phyloP scores from a whole-genome alignment of 2,797 vertebrate species.

The Rallus crepitans region DNA sequence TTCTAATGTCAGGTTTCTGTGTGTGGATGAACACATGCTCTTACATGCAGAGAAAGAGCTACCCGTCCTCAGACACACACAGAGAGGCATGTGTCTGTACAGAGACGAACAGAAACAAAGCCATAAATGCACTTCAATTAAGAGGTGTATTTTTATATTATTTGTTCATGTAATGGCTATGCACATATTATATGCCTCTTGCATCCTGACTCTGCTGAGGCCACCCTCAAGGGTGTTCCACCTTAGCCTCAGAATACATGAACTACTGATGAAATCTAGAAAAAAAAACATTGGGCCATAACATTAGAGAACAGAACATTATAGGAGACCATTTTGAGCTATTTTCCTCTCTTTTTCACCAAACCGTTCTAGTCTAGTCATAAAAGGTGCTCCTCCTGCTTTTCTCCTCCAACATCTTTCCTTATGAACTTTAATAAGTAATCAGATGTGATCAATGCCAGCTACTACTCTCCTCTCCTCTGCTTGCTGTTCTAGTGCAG shows the following conservation, averaged over 20 bases:
- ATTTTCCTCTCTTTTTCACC: background rate
- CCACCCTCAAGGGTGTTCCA: background rate
- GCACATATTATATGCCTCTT: background rate
- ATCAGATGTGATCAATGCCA: constrained; percentile 51
- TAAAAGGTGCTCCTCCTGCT: background rate
- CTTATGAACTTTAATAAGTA: constrained; percentile 47
- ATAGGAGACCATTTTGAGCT: background rate
- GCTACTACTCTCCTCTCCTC: constrained; percentile 13
- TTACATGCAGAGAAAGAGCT: background rate
- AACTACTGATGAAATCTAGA: background rate
- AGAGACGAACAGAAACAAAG: background rate
- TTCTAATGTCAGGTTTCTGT: background rate
- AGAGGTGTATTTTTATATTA: background rate
- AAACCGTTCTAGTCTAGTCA: background rate
- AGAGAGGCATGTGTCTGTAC: background rate
- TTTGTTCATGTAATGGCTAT: background rate
- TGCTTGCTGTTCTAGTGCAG: background rate
- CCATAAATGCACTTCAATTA: background rate
- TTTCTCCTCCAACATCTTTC: constrained; percentile 13
- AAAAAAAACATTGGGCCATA: background rate
- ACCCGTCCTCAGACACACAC: background rate
- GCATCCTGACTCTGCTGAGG: background rate
- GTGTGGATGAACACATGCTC: background rate
- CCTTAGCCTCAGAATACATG: background rate
- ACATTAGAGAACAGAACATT: background rate